phyloP scores from a whole-genome alignment of 2,113 vertebrate species.

The Hepsetus odoe region DNA sequence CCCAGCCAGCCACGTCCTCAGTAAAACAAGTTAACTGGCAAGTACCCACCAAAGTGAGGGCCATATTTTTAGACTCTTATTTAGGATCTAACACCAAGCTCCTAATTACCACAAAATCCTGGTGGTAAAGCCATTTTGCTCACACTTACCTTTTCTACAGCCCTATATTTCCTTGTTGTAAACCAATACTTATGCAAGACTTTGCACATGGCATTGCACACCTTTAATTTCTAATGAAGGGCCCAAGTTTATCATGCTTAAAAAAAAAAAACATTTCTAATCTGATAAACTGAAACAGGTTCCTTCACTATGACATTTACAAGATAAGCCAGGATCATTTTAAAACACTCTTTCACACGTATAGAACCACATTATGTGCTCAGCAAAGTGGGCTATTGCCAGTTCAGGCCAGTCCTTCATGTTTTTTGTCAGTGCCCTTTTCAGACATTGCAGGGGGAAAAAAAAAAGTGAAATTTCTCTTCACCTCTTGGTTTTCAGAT shows the following conservation, averaged over 20 bases:
- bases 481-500: not conserved
- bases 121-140: not conserved
- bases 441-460: not conserved
- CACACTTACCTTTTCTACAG: not conserved
- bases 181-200: not conserved
- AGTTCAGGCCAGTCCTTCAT: not conserved
- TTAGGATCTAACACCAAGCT: constrained; percentile 49
- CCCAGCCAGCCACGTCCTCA: constrained; percentile 1
- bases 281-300: not conserved
- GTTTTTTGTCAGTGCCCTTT: not conserved
- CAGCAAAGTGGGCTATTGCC: not conserved
- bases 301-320: not conserved
- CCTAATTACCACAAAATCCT: constrained; percentile 18
- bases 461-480: not conserved
- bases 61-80: constrained; percentile 30
- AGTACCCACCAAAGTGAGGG: constrained; percentile 10
- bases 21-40: constrained; percentile 21
- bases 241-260: not conserved
- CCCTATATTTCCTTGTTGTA: not conserved
- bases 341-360: not conserved
- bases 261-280: not conserved
- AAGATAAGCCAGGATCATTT: not conserved
- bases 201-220: not conserved
- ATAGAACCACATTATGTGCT: not conserved
- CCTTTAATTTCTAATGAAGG: not conserved